A percentile compares a stretch with the other conserved stretches of the same genome.
Evolutionary conservation across 64 coral and sea anemone genomes (phyloP).

Genomic region (Montipora cactus): DNA sequence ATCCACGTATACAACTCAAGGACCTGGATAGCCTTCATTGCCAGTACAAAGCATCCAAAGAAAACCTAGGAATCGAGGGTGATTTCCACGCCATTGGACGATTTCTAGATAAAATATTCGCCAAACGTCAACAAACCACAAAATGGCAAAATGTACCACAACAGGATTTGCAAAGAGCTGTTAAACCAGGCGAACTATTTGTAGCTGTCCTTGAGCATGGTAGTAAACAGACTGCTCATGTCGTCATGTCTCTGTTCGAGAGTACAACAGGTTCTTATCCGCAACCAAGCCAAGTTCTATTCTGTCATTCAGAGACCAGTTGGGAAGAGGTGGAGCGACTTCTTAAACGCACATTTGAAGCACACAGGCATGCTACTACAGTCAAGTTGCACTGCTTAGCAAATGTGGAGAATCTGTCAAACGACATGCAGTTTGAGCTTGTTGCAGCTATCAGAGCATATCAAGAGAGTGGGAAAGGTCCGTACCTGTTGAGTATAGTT

Average conservation of each 20-base stretch:
- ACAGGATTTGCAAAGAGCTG: slow-evolving; percentile 40
- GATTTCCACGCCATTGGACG: slow-evolving; percentile 63
- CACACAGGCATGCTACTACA: slow-evolving; percentile 9
- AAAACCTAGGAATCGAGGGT: slow-evolving; percentile 15
- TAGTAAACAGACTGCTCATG: slow-evolving; percentile 81
- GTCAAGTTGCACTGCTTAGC: slow-evolving; percentile 86
- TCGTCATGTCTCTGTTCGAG: slow-evolving; percentile 84
- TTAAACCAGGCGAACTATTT: slow-evolving; percentile 81
- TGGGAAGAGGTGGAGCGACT: slow-evolving; percentile 93
- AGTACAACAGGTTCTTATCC: slow-evolving; percentile 75
- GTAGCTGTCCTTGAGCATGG: slow-evolving; percentile 84
- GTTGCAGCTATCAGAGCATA: slow-evolving; percentile 75
- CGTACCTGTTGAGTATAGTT: slow-evolving; percentile 74
- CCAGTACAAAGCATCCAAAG: slow-evolving; percentile 55
- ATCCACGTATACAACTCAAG: slow-evolving; percentile 43
- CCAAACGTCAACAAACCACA: not conserved
- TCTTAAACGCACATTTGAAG: slow-evolving; percentile 78
- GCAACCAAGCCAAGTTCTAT: slow-evolving; percentile 88
- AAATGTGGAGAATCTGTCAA: slow-evolving; percentile 86
- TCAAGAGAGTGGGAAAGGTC: not conserved
- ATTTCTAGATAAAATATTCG: slow-evolving; percentile 60
- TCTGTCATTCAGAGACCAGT: slow-evolving; percentile 82
- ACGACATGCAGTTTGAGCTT: slow-evolving; percentile 90
- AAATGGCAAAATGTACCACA: slow-evolving; percentile 15
- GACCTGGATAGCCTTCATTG: slow-evolving; percentile 34